Evolutionary conservation across 1,140 invertebrate species (phyloP).

Genomic region (Drosophila nasuta): DNA sequence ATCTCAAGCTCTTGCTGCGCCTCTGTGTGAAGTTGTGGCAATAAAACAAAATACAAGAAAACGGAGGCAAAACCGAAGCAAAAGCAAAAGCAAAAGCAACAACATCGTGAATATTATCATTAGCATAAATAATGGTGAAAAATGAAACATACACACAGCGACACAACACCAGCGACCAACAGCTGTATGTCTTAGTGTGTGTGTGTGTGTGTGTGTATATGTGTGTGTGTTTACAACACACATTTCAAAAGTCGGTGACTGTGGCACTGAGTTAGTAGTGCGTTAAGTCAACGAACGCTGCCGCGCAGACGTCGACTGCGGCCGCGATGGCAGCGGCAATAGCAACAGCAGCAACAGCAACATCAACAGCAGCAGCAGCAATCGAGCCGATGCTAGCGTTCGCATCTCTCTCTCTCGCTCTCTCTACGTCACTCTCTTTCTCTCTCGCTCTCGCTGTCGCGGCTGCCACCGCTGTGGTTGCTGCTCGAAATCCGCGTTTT

Average conservation of each 20-base stretch:
- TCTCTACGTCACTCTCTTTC: neutral
- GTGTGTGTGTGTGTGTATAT: conserved; percentile 12
- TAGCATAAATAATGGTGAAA: conserved; percentile 78
- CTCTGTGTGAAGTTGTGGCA: conserved; percentile 28
- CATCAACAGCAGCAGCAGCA: conserved; percentile 7
- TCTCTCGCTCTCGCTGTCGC: neutral
- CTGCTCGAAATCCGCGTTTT: conserved; percentile 15
- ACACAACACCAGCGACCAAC: neutral
- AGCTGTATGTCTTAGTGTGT: neutral
- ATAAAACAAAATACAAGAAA: conserved; percentile 32
- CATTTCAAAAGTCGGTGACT: conserved; percentile 84
- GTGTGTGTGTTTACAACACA: conserved; percentile 66
- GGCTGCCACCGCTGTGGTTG: neutral
- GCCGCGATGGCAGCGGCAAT: conserved; percentile 41
- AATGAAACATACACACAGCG: conserved; percentile 59
- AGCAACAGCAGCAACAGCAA: conserved; percentile 27
- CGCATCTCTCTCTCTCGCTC: neutral
- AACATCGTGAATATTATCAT: conserved; percentile 66
- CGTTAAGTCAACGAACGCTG: conserved; percentile 84
- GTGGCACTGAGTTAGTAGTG: conserved; percentile 83
- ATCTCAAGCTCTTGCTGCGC: neutral
- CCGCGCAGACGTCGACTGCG: conserved; percentile 68
- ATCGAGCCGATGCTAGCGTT: conserved; percentile 1
- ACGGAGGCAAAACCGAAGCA: conserved; percentile 33
- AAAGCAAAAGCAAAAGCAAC: conserved; percentile 39